Base-by-base conservation (phyloP, 2,113 vertebrate species). In the Anguilla japonica region DNA sequence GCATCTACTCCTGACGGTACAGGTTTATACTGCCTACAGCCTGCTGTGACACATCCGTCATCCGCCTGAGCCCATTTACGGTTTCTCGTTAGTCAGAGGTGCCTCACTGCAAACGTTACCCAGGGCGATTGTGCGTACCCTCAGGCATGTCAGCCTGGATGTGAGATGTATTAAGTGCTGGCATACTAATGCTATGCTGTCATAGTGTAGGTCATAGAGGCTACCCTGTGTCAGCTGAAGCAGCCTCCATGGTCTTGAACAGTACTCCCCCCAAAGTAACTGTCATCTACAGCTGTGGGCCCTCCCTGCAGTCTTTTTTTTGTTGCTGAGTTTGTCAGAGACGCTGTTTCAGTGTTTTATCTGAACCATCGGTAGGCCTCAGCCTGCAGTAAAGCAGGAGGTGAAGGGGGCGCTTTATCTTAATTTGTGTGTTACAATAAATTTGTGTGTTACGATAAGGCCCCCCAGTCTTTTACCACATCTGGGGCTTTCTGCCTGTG, bases 381-480 rank as follows among this genome's bases (percentile, higher is more conserved):
- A 16, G 22, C 53, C 63, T 81, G 26, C 79, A 63, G 79, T 86
- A 14, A 34, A 5, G 29, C 50, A n/a, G 85, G 26, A 63, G 80
- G 53, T 63, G n/a, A 34, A 40, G 34, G 8, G 22, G 18, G 63
- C 18, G 41, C 7, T n/a, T 85, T 80, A 81, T 82, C 81, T 82
- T 53, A 29, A 53, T 82, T 82, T 15, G 43, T 86, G 16, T 29
- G 40, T 86, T 82, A 34, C 14, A 3, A 46, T 46, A 86, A 67
- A 53, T 82, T 82, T 15, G 43, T 86, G 16, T 29, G 40, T 86
- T 82, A 34, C 14, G 7, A 46, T 46, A 86, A 67, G 41, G 81
- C 39, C 79, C 53, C 41, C 40, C 20, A 40, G 79, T 34, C 34
- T n/a, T 46, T 63, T 18, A 78, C 41, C 63, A 78, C 67, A 20